Percentiles rank a stretch among this genome's conserved stretches.
Conservation (phyloP, 2,113 vertebrate genomes). For the Bothrops jararaca region DNA sequence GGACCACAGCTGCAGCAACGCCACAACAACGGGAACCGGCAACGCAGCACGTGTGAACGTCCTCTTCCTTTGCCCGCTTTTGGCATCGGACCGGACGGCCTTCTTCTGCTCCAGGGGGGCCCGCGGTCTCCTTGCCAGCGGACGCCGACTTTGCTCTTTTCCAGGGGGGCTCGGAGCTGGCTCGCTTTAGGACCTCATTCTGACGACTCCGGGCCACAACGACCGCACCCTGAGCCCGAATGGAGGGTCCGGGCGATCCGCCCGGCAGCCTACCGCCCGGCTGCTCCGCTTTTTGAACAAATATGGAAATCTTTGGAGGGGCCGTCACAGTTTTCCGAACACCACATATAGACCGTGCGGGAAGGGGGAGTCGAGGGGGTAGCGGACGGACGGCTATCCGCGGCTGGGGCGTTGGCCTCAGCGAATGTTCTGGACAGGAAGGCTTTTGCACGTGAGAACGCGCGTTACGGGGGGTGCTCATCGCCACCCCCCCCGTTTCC, state of each 20-base stretch:
- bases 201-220: background rate
- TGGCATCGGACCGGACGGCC: slow-evolving; percentile 62
- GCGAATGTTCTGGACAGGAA: background rate
- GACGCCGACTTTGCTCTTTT: slow-evolving; percentile 37
- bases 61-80: slow-evolving; percentile 65
- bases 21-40: slow-evolving; percentile 92
- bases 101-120: slow-evolving; percentile 53
- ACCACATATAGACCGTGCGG: slow-evolving; percentile 82
- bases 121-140: slow-evolving; percentile 38
- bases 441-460: background rate
- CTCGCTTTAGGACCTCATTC: slow-evolving; percentile 67
- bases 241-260: too few relatives aligned
- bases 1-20: slow-evolving; percentile 89
- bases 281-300: slow-evolving; percentile 85
- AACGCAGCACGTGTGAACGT: slow-evolving; percentile 81
- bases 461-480: background rate
- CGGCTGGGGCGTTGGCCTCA: background rate
- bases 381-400: slow-evolving; percentile 71
- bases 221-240: too few relatives aligned
- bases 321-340: slow-evolving; percentile 70
- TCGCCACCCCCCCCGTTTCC: too few relatives aligned
- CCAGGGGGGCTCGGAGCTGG: slow-evolving; percentile 22
- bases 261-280: slow-evolving; percentile 43
- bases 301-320: slow-evolving; percentile 95
- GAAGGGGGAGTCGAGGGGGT: slow-evolving; percentile 73